Conservation (phyloP, 2,888 invertebrate species). For the Heliothis peltigera region DNA sequence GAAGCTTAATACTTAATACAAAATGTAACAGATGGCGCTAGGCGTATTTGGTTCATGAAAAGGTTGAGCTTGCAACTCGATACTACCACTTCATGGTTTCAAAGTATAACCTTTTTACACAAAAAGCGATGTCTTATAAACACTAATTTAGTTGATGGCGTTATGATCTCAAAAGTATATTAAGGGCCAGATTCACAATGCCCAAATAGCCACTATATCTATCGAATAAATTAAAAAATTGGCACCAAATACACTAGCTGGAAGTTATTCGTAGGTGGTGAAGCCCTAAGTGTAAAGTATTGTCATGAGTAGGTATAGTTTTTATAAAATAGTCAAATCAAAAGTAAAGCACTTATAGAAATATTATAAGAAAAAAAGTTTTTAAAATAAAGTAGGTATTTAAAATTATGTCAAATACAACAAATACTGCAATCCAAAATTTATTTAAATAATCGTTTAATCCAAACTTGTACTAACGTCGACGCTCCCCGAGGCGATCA, state of each 20-base stretch:
- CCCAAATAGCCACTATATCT: too few relatives aligned
- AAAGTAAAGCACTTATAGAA: too few relatives aligned
- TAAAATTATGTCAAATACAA: not conserved
- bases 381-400: too few relatives aligned
- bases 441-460: constrained; percentile 61
- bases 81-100: not conserved
- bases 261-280: too few relatives aligned
- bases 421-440: constrained; percentile 20
- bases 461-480: constrained; percentile 54
- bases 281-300: too few relatives aligned
- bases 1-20: constrained; percentile 31
- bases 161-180: too few relatives aligned
- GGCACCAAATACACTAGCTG: too few relatives aligned
- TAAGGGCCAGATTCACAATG: too few relatives aligned
- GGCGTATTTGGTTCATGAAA: constrained; percentile 12
- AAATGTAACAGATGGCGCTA: constrained; percentile 46
- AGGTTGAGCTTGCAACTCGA: not conserved
- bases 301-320: too few relatives aligned
- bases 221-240: too few relatives aligned
- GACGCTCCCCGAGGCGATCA: constrained; percentile 75
- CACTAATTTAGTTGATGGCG: not conserved
- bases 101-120: not conserved
- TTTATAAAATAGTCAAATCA: too few relatives aligned
- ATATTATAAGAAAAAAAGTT: too few relatives aligned
- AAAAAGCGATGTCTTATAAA: not conserved